Percentiles rank a stretch among this genome's conserved stretches.
Evolutionary conservation across 1,140 invertebrate genomes (phyloP).

Genomic region (Drosophila mojavensis): DNA sequence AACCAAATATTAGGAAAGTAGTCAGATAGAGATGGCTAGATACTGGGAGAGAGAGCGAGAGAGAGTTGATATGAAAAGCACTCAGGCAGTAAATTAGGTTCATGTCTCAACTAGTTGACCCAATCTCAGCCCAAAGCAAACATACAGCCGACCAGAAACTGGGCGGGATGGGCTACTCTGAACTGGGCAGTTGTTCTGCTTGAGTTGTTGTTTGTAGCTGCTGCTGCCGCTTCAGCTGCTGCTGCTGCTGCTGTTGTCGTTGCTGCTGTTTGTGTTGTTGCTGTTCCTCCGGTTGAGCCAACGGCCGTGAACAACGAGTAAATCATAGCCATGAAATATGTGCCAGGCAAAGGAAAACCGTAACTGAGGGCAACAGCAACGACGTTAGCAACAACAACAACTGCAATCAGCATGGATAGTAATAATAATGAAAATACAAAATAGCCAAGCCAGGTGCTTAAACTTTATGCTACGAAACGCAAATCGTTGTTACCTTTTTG

Average conservation of each 20-base stretch:
- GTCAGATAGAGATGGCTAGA: not conserved
- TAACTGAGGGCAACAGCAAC: conserved; percentile 30
- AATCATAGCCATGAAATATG: conserved; percentile 82
- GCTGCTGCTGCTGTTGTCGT: no score
- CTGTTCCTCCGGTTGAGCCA: conserved; percentile 34
- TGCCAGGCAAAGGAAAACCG: conserved; percentile 56
- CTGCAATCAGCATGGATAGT: conserved; percentile 46
- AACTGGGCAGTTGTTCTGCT: conserved; percentile 76
- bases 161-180: conserved; percentile 37
- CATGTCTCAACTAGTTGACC: conserved; percentile 81
- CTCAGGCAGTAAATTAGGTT: conserved; percentile 81
- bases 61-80: conserved; percentile 65
- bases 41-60: not conserved
- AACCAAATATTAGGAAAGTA: not conserved
- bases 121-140: conserved; percentile 72
- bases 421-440: conserved; percentile 77
- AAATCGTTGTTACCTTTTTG: conserved; percentile 67
- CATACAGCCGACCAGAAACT: conserved; percentile 44
- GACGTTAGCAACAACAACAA: conserved; percentile 20
- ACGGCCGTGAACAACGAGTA: conserved; percentile 79
- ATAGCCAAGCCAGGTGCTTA: conserved; percentile 59
- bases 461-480: conserved; percentile 56
- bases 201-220: conserved; percentile 55
- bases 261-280: conserved; percentile 6
- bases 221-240: no score